Base-by-base conservation (phyloP, 2,888 invertebrate genomes). In the Brachypalpus laphriformis region DNA sequence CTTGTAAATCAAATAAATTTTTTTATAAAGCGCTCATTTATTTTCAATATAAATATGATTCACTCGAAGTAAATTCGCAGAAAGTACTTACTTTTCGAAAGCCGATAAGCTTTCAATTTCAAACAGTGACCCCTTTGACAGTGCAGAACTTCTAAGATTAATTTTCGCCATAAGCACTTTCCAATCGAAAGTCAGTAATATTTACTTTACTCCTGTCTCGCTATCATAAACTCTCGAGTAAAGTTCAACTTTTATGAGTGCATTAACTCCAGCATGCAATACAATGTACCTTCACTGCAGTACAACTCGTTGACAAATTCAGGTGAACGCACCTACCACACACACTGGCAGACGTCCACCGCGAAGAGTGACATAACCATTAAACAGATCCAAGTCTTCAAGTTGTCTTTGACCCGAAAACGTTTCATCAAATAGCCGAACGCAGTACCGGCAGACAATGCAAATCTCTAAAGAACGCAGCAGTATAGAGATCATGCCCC, bases 321-420 rank as follows among this genome's bases (percentile, higher is more conserved):
- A 70, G 70, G 76, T 72, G 59, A 72, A 54, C 59, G 77, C 37
- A 54, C 82, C 49, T 8, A 11, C 16, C 22, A 25, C 42, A 28
- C 20, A 47, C 45, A 49, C 2, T n/a, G 49, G 25, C 31, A 7
- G 40, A 51, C 25, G 25, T n/a, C 47, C 22, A 37, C 11, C 65
- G 28, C 22, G n/a, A 82, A 57, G 51, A 20, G 18, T 82, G 77
- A 71, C 77, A 72, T 82, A 82, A 82, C 20, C 59, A n/a, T 45
- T 31, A 76, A 68, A 20, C 47, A 42, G 51, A 51, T 51, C 20
- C 70, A 71, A 71, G 31, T 71, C 65, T 61, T 82, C 11, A 25
- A 42, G 14, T 66, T 66, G 71, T 65, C 54, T 76, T 57, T 82
- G 82, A 82, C 77, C 77, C 66, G 28, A 72, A 77, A 66, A 68